Evolutionary conservation across 2,888 invertebrate genomes (phyloP), one percentile per base, ranked within the genome.

Genomic region (Lysandra bellargus): DNA sequence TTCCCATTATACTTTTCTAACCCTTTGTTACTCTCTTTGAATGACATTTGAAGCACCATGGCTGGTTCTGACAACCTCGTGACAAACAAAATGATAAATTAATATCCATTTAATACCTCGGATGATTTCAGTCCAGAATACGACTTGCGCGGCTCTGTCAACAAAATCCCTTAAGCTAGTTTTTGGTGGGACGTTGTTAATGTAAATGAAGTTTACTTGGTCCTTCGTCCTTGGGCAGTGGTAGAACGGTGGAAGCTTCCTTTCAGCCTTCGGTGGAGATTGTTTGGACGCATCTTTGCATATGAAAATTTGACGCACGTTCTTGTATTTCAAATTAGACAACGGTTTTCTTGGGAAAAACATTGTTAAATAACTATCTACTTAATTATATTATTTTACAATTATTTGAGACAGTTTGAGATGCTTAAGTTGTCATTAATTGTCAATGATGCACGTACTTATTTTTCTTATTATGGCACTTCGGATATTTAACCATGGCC

Each of bases 91-190:
- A 33, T 30, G 44, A 76, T 33, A 53, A 33, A 76, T 76, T 40
- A 53, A 57, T 61, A 14, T 17, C 49, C 49, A 2, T 23, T 23
- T 49, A 49, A 12, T 49, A 84, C 98, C 98, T 91, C 98, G 95
- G 1, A 96, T 80, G 9, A 99, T 84, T 92, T 99, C 99, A 0
- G 96, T 96, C 88, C 96, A 95, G 88, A 98, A 98, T 79, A 97
- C 88, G 0, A 93, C 95, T 78, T 95, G 95, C 0, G 97, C 96
- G 1, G 97, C 96, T 80, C 97, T 94, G 84, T 98, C 97, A n/a
- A 97, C 95, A 53, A 98, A 95, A 81, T 96, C 97, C 6, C 87
- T 95, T 87, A 96, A 93, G 0, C 91, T 91, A 90, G 96, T 96
- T 72, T 91, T 92, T 0, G 95, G 91, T 40, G 96, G 96, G 81